These are phyloP conservation scores for Autographa pulchrina DNA, from an alignment of 2,888 invertebrate species.

Conservation along the genomic window DNA sequence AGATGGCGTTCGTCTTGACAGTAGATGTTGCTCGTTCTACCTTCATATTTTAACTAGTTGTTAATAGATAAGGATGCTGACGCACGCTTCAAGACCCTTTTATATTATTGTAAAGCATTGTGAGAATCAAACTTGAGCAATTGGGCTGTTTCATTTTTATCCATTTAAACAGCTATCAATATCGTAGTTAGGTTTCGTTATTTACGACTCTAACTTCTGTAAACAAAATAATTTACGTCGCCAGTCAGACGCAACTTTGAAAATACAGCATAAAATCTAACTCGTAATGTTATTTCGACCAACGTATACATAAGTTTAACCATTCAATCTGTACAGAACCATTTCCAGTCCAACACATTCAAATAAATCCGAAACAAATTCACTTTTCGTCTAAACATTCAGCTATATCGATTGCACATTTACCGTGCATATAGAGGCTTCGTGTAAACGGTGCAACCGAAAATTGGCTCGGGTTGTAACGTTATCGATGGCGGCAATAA, in stretches of 20 bases:
- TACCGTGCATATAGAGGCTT: constrained; percentile 43
- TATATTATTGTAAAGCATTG: too few relatives aligned
- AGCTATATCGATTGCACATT: constrained; percentile 49
- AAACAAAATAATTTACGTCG: neutral
- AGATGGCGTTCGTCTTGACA: too few relatives aligned
- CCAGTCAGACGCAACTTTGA: neutral
- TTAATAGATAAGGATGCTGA: too few relatives aligned
- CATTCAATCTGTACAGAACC: constrained; percentile 19
- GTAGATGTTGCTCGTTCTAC: too few relatives aligned
- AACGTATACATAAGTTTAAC: neutral
- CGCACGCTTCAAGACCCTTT: too few relatives aligned
- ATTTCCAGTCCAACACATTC: constrained; percentile 40
- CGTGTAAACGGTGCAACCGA: constrained; percentile 56
- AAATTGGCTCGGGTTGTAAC: constrained; percentile 54
- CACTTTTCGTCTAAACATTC: constrained; percentile 58
- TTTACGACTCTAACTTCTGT: neutral
- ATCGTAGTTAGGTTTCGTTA: too few relatives aligned
- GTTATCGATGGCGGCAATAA: constrained; percentile 62
- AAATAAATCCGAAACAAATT: constrained; percentile 53
- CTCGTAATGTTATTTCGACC: constrained; percentile 8
- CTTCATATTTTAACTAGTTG: too few relatives aligned
- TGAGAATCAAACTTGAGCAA: too few relatives aligned
- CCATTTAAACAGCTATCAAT: too few relatives aligned
- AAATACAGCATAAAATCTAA: neutral
- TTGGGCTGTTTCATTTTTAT: too few relatives aligned